phyloP scores from a whole-genome alignment of 2,797 vertebrate species.

The Buphagus erythrorhynchus region DNA sequence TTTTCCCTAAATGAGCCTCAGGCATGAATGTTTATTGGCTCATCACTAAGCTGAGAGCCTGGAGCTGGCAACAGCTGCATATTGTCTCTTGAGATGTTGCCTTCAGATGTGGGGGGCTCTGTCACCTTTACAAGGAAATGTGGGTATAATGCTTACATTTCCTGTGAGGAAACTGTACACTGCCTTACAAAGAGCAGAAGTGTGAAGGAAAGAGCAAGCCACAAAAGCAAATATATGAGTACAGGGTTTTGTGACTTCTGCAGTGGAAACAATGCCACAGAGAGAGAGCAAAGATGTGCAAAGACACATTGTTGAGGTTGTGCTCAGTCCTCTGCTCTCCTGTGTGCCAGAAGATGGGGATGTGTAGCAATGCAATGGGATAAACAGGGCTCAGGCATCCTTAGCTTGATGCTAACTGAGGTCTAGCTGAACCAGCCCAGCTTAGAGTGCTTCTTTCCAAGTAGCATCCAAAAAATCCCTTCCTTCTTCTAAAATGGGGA shows the following conservation, averaged over 20 bases:
- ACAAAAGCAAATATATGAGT: neutral
- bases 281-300: neutral
- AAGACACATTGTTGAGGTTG: neutral
- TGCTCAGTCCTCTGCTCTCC: neutral
- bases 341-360: neutral
- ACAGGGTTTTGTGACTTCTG: neutral
- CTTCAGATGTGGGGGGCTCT: neutral
- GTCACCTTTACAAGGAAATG: neutral
- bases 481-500: neutral
- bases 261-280: neutral
- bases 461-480: neutral
- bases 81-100: neutral
- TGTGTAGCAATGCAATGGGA: neutral
- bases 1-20: neutral
- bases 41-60: neutral
- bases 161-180: neutral
- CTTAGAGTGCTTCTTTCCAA: neutral
- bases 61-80: neutral
- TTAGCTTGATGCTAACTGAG: neutral
- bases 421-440: neutral
- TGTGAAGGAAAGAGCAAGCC: neutral
- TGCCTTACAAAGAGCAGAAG: neutral
- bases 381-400: neutral
- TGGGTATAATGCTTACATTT: neutral
- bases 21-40: constrained; percentile 10